phyloP scores from a whole-genome alignment of 2,888 invertebrate species.

The Parnassius glacialis region DNA sequence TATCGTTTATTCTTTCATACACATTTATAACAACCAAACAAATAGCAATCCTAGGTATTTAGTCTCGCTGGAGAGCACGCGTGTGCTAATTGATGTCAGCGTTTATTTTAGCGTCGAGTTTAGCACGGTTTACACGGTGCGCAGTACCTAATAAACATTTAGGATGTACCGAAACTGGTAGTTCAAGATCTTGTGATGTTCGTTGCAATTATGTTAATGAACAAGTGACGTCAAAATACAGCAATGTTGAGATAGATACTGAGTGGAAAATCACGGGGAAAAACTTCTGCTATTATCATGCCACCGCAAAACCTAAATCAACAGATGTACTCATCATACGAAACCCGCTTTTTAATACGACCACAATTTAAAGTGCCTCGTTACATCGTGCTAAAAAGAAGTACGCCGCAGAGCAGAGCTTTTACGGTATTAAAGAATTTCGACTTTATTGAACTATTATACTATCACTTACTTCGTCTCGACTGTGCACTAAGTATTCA shows the following conservation, averaged over 20 bases:
- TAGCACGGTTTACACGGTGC: constrained; percentile 33
- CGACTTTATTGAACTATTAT: constrained; percentile 46
- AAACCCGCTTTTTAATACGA: constrained; percentile 65
- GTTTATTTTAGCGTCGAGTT: constrained; percentile 53
- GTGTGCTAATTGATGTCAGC: constrained; percentile 58
- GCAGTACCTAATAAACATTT: constrained; percentile 40
- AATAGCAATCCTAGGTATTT: constrained; percentile 31
- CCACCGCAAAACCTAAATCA: constrained; percentile 56
- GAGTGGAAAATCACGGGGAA: not conserved
- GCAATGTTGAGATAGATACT: not conserved
- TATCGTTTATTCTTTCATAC: constrained; percentile 6
- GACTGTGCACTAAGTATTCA: constrained; percentile 41
- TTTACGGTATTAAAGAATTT: constrained; percentile 37
- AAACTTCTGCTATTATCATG: constrained; percentile 29
- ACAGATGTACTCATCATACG: constrained; percentile 69
- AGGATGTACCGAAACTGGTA: constrained; percentile 27
- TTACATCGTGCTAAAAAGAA: constrained; percentile 62
- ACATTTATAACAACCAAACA: constrained; percentile 20
- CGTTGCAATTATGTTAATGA: not conserved
- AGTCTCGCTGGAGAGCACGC: constrained; percentile 36
- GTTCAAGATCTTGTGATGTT: not conserved
- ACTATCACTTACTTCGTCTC: constrained; percentile 48
- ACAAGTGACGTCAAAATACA: not conserved
- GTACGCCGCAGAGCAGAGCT: constrained; percentile 40
- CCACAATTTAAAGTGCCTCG: constrained; percentile 61